Evolutionary conservation across 2,888 invertebrate species (phyloP).

Genomic region (Micoletzkya japonica): DNA sequence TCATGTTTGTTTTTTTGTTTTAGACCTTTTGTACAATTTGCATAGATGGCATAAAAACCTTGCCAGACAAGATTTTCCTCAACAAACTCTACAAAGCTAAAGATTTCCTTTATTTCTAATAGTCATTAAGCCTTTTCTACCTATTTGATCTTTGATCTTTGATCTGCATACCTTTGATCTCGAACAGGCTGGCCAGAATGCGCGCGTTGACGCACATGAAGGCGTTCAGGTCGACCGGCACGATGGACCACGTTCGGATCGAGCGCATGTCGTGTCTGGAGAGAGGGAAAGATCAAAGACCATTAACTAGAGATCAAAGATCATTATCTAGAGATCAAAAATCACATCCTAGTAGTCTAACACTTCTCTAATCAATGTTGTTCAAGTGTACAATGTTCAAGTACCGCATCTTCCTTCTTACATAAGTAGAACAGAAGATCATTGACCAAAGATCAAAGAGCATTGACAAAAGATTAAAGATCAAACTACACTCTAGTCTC

Average conservation of each 20-base stretch:
- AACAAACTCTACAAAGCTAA: no score
- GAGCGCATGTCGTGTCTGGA: conserved; percentile 64
- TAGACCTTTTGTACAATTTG: no score
- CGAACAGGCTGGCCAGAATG: conserved; percentile 72
- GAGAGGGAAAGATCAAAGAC: conserved; percentile 35
- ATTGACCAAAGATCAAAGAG: not conserved
- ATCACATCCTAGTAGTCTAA: no score
- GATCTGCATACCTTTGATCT: conserved; percentile 59
- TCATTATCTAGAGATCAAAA: not conserved
- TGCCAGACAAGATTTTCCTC: no score
- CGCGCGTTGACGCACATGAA: conserved; percentile 74
- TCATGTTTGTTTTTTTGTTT: no score
- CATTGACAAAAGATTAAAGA: not conserved
- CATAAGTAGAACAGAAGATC: no score
- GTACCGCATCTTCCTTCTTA: no score
- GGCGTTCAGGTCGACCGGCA: conserved; percentile 83
- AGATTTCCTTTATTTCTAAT: not conserved
- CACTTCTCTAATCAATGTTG: no score
- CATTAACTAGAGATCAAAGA: not conserved
- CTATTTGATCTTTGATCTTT: not conserved
- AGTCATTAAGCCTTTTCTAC: not conserved
- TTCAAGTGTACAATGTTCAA: no score
- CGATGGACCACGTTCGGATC: conserved; percentile 72
- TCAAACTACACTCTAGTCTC: not conserved
- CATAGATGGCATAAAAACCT: no score